Conservation (phyloP, 2,113 vertebrate genomes). For the Elachura formosa region DNA sequence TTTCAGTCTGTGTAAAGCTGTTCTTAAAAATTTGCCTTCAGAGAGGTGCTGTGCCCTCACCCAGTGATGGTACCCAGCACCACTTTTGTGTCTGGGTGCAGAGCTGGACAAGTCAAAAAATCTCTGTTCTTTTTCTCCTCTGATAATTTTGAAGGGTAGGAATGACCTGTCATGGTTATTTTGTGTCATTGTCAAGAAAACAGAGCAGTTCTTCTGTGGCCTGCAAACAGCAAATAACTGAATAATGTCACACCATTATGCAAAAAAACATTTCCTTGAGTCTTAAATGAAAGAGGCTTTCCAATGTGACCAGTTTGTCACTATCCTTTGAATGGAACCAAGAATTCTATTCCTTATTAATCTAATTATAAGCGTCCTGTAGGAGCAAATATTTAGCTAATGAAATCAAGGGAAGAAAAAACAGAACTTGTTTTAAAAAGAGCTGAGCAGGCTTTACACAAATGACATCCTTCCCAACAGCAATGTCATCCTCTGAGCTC, state of each 20-base stretch:
- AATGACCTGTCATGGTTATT: background rate
- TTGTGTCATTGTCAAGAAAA: background rate
- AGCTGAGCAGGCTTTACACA: background rate
- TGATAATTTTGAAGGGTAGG: background rate
- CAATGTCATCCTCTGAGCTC: background rate
- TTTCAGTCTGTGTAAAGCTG: background rate
- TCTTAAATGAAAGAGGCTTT: background rate
- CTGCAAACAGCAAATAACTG: background rate
- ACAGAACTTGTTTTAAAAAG: background rate
- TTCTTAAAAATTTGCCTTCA: background rate
- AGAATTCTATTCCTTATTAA: background rate
- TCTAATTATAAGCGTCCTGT: background rate
- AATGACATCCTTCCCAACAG: background rate
- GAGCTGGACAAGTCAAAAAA: background rate
- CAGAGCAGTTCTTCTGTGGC: background rate
- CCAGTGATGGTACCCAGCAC: background rate
- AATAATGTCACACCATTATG: background rate
- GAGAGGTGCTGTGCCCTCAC: background rate
- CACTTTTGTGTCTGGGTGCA: background rate
- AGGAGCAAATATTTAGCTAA: conserved; percentile 7
- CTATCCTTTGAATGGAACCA: background rate
- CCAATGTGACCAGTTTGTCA: background rate
- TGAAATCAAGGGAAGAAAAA: background rate
- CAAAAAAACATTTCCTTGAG: background rate
- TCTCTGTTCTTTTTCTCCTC: background rate